Evolutionary conservation across 2,797 vertebrate species (phyloP), one percentile per base, ranked within the genome.

Genomic region (Naso thynnoides): DNA sequence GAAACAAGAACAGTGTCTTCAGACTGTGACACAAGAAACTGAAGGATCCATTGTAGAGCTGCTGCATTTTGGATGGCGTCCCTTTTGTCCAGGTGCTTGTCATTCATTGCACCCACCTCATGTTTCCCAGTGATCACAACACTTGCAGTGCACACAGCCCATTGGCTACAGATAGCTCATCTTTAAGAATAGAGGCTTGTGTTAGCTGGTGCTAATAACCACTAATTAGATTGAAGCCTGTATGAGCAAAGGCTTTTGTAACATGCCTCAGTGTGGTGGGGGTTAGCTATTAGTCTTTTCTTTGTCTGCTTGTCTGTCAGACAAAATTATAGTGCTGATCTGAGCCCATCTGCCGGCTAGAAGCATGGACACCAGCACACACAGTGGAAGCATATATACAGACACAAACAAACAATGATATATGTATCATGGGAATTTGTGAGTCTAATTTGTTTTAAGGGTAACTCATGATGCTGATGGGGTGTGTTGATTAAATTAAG

Each of bases 171-270:
- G 72, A 81, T 65, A 65, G 71, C 82, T 84, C 79, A 80, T 89
- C 73, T 79, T 63, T 47, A 14, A 80, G 63, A 88, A 81, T 66
- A 60, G 44, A 84, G 52, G 53, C 55, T 41, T 3, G 10, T 49
- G 77, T 83, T 84, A 87, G 82, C 73, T 68, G 76, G 50, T 57
- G 74, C 81, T 88, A 89, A 89, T 91, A 90, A 93, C 82, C 86
- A 78, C 79, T 93, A 93, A 94, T 93, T 94, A 93, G 72, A 89
- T 90, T 91, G 87, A 86, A 70, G 81, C 88, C 71, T 86, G 72
- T 62, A 14, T 74, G 61, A 83, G 78, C 52, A 48, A 78, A 64
- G 62, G 81, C 85, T 79, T 88, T 87, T 88, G 78, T 84, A 58
- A 82, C 68, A 73, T 77, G 70, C 55, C 55, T 76, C 39, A 44